Percentiles rank a stretch among this genome's conserved stretches.
Conservation (phyloP, 2,888 invertebrate species). For the Tipula unca region DNA sequence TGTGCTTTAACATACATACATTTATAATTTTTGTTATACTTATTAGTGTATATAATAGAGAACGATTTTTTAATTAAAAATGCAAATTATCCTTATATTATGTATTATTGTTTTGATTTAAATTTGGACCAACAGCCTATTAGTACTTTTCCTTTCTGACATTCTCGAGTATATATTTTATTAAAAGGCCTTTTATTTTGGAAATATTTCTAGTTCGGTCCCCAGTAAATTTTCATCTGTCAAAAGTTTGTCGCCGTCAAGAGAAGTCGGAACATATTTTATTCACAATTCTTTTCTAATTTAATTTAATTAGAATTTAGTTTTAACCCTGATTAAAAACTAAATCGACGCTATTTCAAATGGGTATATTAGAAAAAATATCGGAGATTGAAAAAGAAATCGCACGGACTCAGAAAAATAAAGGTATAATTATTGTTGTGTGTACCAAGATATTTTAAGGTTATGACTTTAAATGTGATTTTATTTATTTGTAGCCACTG, state of each 20-base stretch:
- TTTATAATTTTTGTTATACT: background rate
- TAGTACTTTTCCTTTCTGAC: background rate
- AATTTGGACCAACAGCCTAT: background rate
- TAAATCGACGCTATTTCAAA: constrained; percentile 37
- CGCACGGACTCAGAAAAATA: constrained; percentile 96
- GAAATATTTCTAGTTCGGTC: background rate
- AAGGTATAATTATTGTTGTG: constrained; percentile 55
- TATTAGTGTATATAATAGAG: background rate
- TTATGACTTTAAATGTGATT: constrained; percentile 17
- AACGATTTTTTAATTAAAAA: background rate
- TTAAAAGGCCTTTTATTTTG: background rate
- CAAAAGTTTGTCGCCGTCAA: background rate
- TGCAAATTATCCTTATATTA: background rate
- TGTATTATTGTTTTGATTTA: background rate
- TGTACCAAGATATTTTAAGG: constrained; percentile 18
- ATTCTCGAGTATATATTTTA: background rate
- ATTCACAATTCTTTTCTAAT: background rate
- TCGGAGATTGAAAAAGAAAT: constrained; percentile 98
- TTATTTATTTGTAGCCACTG: constrained; percentile 65
- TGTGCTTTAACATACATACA: background rate
- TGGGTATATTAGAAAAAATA: constrained; percentile 99
- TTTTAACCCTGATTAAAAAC: background rate
- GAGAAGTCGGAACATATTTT: background rate
- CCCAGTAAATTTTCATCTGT: background rate
- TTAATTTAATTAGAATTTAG: background rate